phyloP scores from a whole-genome alignment of 2,797 vertebrate genomes.

The Valencia hispanica region DNA sequence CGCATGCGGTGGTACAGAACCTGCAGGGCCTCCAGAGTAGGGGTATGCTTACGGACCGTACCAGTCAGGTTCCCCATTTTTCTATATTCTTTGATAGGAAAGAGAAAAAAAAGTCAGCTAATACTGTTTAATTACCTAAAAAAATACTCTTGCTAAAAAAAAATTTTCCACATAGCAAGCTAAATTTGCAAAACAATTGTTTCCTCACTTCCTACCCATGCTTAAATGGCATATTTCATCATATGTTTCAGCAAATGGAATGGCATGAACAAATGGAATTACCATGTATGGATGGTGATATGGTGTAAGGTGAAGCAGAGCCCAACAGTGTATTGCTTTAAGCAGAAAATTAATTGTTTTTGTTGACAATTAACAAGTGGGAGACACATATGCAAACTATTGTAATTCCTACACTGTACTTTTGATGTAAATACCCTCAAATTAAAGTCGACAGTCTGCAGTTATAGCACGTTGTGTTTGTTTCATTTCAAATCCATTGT shows the following conservation, averaged over 20 bases:
- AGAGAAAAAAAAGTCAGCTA: not conserved
- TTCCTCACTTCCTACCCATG: not conserved
- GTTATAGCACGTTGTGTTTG: too few species aligned
- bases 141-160: not conserved
- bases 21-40: conserved; percentile 93
- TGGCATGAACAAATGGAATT: not conserved
- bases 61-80: conserved; percentile 98
- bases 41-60: conserved; percentile 94
- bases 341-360: not conserved
- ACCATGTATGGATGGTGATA: not conserved
- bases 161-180: not conserved
- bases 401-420: too few species aligned
- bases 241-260: not conserved
- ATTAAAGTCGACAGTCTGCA: too few species aligned
- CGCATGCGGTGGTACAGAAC: conserved; percentile 95
- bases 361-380: too few species aligned
- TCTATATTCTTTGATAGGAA: conserved; percentile 85
- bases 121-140: not conserved
- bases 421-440: too few species aligned
- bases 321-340: not conserved
- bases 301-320: not conserved
- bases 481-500: too few species aligned
- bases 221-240: not conserved
- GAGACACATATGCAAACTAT: too few species aligned
- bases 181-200: not conserved